Evolutionary conservation across 1,140 invertebrate genomes (phyloP), one percentile per base, ranked within the genome.

Genomic region (Pogonomyrmex californicus): DNA sequence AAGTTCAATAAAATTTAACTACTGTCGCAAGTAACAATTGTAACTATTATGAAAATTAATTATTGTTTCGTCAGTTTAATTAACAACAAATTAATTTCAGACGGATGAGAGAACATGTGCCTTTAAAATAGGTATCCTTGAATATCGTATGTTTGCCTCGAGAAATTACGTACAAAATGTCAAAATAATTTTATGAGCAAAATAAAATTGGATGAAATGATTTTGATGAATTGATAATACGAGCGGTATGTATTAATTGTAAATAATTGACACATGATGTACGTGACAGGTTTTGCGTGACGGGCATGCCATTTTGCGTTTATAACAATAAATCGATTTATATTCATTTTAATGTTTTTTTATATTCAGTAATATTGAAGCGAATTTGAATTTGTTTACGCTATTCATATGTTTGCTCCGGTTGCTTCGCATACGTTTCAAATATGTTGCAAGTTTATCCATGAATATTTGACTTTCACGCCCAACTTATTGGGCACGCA

Each of bases 261-360:
- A 41, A 60, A 60, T 83, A 83, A 82, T 73, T 54, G 66, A 73
- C 14, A 54, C 30, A 23, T 75, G 41, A 83, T 73, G 47, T 3
- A 23, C 38, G 12, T 65, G 54, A 60, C 41, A 36, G 30, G 7
- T 47, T 82, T 70, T 17, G 14, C 65, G 23, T 23, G 23, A 23
- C 23, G 6, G 36, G 12, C 38, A 9, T 56, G 54, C 30, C 17
- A 71, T 47, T 83, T 60, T 73, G 41, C 12, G 12, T 60, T 73
- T 60, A 73, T 83, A 47, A 51, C 41, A 38, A 33, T 38, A 47
- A 73, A 73, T 38, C 41, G n/a, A 47, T 83, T 60, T 49, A 62
- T 75, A 75, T 83, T 83, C 54, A 83, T 83, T 83, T 60, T 70
- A 1, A n/a, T 49, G 36, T 47, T 73, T 73, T 75, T 81, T 51